Percentiles rank a stretch among this genome's conserved stretches.
Conservation (phyloP, 2,113 vertebrate genomes). For the Forbesichthys agassizii region DNA sequence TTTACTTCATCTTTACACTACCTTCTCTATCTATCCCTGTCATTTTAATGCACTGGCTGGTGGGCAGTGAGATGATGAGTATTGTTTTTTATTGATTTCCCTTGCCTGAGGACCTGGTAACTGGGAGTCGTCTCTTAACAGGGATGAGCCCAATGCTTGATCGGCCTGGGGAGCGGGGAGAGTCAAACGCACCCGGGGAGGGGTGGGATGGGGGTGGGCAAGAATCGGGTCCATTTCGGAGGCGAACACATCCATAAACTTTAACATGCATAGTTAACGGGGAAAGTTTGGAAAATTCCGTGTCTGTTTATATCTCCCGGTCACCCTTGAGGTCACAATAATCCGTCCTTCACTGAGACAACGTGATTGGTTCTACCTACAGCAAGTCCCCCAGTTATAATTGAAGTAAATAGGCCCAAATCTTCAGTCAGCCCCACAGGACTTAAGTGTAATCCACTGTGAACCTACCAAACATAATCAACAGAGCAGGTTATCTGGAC, state of each 20-base stretch:
- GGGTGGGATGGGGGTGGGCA: neutral
- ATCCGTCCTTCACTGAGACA: too few species aligned
- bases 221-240: constrained; percentile 29
- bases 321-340: too few species aligned
- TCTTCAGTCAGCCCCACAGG: too few species aligned
- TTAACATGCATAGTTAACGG: constrained; percentile 41
- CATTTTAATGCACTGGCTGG: constrained; percentile 74
- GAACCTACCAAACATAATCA: too few species aligned
- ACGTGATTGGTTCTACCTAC: too few species aligned
- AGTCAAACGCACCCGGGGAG: constrained; percentile 32
- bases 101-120: constrained; percentile 69
- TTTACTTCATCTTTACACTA: neutral
- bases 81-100: constrained; percentile 87
- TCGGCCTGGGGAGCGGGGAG: constrained; percentile 18
- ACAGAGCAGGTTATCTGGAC: too few species aligned
- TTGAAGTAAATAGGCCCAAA: too few species aligned
- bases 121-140: constrained; percentile 73
- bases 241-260: constrained; percentile 12
- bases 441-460: too few species aligned
- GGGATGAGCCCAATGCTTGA: constrained; percentile 59
- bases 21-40: constrained; percentile 2
- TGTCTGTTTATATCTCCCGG: too few species aligned
- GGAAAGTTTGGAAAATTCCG: too few species aligned
- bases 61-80: constrained; percentile 73
- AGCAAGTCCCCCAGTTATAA: too few species aligned